Evolutionary conservation across 2,113 vertebrate species (phyloP).

Genomic region (Prochilodus magdalenae): DNA sequence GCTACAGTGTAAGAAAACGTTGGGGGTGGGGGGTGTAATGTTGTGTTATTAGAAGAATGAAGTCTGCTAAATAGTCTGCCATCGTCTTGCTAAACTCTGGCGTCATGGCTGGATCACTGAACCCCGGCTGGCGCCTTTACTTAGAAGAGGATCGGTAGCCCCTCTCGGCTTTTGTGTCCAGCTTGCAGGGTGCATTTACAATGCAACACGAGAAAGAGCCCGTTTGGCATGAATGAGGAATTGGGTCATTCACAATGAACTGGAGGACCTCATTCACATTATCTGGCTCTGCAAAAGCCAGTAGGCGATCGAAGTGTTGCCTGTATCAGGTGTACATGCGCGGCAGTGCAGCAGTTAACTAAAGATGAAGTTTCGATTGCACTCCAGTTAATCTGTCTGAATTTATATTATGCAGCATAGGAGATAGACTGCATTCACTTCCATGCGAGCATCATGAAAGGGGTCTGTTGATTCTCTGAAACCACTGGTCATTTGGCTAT

Average conservation of each 20-base stretch:
- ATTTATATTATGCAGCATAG: background rate
- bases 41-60: background rate
- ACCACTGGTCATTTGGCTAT: background rate
- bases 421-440: background rate
- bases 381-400: slow-evolving; percentile 16
- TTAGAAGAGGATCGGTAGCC: background rate
- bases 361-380: slow-evolving; percentile 51
- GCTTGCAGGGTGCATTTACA: slow-evolving; percentile 38
- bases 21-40: too few relatives aligned
- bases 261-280: slow-evolving; percentile 70
- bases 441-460: background rate
- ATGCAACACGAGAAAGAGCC: slow-evolving; percentile 49
- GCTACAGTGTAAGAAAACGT: background rate
- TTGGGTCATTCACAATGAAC: slow-evolving; percentile 63
- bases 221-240: slow-evolving; percentile 52
- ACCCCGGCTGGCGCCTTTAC: background rate
- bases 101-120: background rate
- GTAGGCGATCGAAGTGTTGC: slow-evolving; percentile 68
- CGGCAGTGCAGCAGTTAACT: slow-evolving; percentile 39
- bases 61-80: background rate
- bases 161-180: slow-evolving; percentile 9
- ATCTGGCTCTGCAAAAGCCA: slow-evolving; percentile 70
- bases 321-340: slow-evolving; percentile 65
- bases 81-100: background rate
- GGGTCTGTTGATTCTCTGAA: background rate